Evolutionary conservation across 2,113 vertebrate genomes (phyloP), one percentile per base, ranked within the genome.

Genomic region (Mobula hypostoma): DNA sequence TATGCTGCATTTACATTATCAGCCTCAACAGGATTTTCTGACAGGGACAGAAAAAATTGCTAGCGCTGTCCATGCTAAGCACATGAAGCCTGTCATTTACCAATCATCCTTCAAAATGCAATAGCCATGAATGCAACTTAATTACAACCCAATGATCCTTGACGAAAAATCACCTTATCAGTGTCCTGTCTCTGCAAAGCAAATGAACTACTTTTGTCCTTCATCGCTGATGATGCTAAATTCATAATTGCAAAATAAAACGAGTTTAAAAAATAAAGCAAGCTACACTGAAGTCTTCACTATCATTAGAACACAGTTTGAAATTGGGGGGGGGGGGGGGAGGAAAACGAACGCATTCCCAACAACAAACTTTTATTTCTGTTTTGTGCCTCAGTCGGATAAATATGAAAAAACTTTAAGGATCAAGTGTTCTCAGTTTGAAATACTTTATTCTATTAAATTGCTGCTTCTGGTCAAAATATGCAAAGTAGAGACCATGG

Each of bases 1-100:
- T 98, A 98, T 97, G 97, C 97, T 97, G 98, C 97, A 97, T 97
- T 97, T 98, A 97, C 97, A 98, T 98, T 98, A 98, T 98, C 98
- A 98, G 97, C 96, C 97, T 97, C 97, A 97, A 97, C 97, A 97
- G 97, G 97, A 97, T 98, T 98, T 98, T 98, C 96, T 97, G 97
- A 97, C 97, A 98, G 96, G 97, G 96, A 94, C 94, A 96, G 96
- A 96, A 96, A 96, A 77, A 88, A 94, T 95, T 95, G 96, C 95
- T 97, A 97, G 97, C 97, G 97, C 96, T 97, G 97, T 97, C 97
- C 97, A 95, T 95, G 97, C 96, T 95, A 95, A 96, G 96, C 96
- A 96, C 97, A 97, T 97, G 96, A 97, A 97, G 97, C 96, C 97
- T 97, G 97, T 97, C 97, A 98, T 97, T 98, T 97, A 97, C 96